Evolutionary conservation across 2,797 vertebrate genomes (phyloP), one percentile per base, ranked within the genome.

Genomic region (Argya squamiceps): DNA sequence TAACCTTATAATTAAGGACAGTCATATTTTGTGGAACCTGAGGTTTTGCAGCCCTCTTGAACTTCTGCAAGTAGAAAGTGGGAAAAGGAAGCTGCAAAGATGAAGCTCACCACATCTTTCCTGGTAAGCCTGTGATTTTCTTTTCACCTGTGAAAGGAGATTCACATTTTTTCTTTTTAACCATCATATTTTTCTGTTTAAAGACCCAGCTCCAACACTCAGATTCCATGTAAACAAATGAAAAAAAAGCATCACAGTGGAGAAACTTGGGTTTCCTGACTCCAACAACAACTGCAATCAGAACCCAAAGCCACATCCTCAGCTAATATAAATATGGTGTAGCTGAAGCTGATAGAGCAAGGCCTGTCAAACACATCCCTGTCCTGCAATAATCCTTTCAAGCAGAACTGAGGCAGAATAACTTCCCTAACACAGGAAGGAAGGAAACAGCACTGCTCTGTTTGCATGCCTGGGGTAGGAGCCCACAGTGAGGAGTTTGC

Each of bases 21-120:
- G 65, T 37, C 71, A 37, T 37, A 80, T 62, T 88, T 92, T 90
- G 76, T 82, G 86, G 90, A 78, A 50, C 10, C 30, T 90, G 90
- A 92, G 90, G 94, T 79, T 96, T 91, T 75, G 43, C 32, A 94
- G 44, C 78, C 75, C 64, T 92, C 89, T 89, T 91, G 68, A 89
- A 93, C 62, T 88, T 90, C 16, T 13, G 23, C 67, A 4, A 4
- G 5, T 8, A 26, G 16, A 30, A 12, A 43, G 3, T 15, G 71
- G 15, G 29, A 62, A 88, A 69, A 22, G 69, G 47, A 90, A 95
- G 65, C 20, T 79, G 63, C 53, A 79, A 84, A 71, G 12, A 50
- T 23, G 39, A 85, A 83, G 64, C 8, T 94, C 24, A 52, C 41
- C 67, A 76, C 39, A 62, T 73, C 27, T 93, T 75, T 86, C 43